A percentile compares a stretch with the other conserved stretches of the same genome.
These are phyloP conservation scores for Melanostigma gelatinosum DNA, from an alignment of 2,113 vertebrate genomes.

Conservation along the genomic window DNA sequence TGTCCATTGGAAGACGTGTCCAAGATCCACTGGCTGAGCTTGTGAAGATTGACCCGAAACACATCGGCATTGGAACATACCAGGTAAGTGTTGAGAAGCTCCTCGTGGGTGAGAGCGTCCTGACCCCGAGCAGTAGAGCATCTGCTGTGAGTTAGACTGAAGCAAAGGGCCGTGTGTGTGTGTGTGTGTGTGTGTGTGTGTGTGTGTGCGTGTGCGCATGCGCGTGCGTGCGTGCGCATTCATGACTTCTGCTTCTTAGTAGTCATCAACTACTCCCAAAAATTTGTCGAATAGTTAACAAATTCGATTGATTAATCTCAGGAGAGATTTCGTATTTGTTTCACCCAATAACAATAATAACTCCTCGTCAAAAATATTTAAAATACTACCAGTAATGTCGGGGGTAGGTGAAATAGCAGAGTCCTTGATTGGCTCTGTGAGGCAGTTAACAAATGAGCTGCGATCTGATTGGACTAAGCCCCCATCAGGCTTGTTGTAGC, in stretches of 20 bases:
- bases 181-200: slow-evolving; percentile 4
- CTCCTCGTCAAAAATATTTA: neutral
- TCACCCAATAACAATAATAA: neutral
- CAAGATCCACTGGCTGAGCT: slow-evolving; percentile 98
- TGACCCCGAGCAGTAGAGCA: slow-evolving; percentile 27
- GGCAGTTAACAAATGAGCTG: neutral
- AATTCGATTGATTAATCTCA: neutral
- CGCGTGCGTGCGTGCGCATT: neutral
- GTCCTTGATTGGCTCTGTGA: neutral
- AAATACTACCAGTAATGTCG: neutral
- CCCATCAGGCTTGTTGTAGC: no score
- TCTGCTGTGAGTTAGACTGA: slow-evolving; percentile 41
- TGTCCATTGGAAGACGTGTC: slow-evolving; percentile 98
- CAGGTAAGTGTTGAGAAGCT: slow-evolving; percentile 86
- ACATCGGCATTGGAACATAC: slow-evolving; percentile 98
- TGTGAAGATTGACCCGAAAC: slow-evolving; percentile 99
- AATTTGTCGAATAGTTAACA: neutral
- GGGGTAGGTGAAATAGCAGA: neutral
- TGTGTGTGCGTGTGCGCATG: neutral
- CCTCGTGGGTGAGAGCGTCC: neutral
- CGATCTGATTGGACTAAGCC: no score
- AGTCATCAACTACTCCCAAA: neutral
- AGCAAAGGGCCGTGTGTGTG: slow-evolving; percentile 4
- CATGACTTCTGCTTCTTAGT: neutral
- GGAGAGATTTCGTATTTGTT: neutral